A percentile compares a stretch with the other conserved stretches of the same genome.
Conservation (phyloP, 2,888 invertebrate genomes). For the Drosophila ezoana region DNA sequence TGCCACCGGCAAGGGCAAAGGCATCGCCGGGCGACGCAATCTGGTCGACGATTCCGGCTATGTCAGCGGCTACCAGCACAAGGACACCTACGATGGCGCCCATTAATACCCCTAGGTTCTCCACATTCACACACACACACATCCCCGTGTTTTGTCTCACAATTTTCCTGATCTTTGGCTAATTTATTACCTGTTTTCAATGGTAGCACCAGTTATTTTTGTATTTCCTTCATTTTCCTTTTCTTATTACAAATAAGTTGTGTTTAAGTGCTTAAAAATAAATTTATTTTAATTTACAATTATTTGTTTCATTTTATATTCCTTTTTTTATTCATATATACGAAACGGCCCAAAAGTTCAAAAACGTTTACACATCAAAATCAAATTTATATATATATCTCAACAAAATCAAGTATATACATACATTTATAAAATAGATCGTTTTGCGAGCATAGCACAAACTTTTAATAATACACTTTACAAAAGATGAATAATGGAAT, state of each 20-base stretch:
- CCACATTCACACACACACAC: slow-evolving; percentile 11
- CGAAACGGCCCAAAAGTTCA: slow-evolving; percentile 70
- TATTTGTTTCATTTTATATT: slow-evolving; percentile 29
- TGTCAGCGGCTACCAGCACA: slow-evolving; percentile 93
- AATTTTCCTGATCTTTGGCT: slow-evolving; percentile 34
- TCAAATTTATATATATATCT: slow-evolving; percentile 40
- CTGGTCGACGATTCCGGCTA: slow-evolving; percentile 91
- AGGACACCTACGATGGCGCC: slow-evolving; percentile 90
- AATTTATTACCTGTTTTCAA: slow-evolving; percentile 43
- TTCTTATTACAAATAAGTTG: slow-evolving; percentile 64
- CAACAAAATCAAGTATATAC: slow-evolving; percentile 20
- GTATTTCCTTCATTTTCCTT: slow-evolving; percentile 39
- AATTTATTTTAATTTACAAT: slow-evolving; percentile 38
- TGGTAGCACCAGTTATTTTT: slow-evolving; percentile 55
- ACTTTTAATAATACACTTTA: slow-evolving; percentile 68
- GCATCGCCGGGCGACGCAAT: slow-evolving; percentile 93
- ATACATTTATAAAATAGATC: slow-evolving; percentile 23
- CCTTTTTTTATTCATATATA: too few relatives aligned
- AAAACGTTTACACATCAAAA: slow-evolving; percentile 54
- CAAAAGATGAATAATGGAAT: slow-evolving; percentile 34
- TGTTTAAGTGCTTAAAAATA: slow-evolving; percentile 69
- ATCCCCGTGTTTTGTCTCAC: slow-evolving; percentile 24
- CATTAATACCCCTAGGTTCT: slow-evolving; percentile 81
- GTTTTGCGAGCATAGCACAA: slow-evolving; percentile 44
- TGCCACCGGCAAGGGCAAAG: slow-evolving; percentile 93